Evolutionary conservation across 2,888 invertebrate genomes (phyloP).

Genomic region (Polia nebulosa): DNA sequence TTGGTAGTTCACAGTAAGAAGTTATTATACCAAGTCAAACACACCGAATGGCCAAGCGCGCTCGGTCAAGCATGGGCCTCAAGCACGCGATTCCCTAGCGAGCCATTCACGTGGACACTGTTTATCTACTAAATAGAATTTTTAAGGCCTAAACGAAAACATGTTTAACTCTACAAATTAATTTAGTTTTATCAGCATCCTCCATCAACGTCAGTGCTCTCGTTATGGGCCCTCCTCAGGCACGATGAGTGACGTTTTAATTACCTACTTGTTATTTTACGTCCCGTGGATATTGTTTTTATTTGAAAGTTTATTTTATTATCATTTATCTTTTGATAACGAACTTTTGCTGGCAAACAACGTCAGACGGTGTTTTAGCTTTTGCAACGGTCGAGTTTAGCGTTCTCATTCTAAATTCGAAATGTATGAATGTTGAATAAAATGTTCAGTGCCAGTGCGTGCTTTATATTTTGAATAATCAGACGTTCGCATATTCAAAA

Average conservation of each 20-base stretch:
- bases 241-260: slow-evolving; percentile 76
- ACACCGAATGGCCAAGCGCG: slow-evolving; percentile 49
- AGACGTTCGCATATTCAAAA: slow-evolving; percentile 8
- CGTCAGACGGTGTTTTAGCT: slow-evolving; percentile 22
- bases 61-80: slow-evolving; percentile 51
- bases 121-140: slow-evolving; percentile 53
- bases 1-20: slow-evolving; percentile 71
- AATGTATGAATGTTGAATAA: slow-evolving; percentile 1
- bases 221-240: slow-evolving; percentile 69
- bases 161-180: slow-evolving; percentile 69
- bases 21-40: slow-evolving; percentile 65
- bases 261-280: slow-evolving; percentile 71
- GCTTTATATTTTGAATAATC: not conserved
- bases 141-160: slow-evolving; percentile 59
- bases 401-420: slow-evolving; percentile 30
- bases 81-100: slow-evolving; percentile 75
- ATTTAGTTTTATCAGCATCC: slow-evolving; percentile 74
- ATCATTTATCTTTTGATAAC: slow-evolving; percentile 51
- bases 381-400: slow-evolving; percentile 9
- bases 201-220: slow-evolving; percentile 71
- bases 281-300: slow-evolving; percentile 69
- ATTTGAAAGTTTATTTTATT: slow-evolving; percentile 64
- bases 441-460: slow-evolving; percentile 9
- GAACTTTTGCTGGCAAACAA: slow-evolving; percentile 41
- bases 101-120: slow-evolving; percentile 40